Evolutionary conservation across 2,113 vertebrate genomes (phyloP).

Genomic region (Paraplagusia blochii): DNA sequence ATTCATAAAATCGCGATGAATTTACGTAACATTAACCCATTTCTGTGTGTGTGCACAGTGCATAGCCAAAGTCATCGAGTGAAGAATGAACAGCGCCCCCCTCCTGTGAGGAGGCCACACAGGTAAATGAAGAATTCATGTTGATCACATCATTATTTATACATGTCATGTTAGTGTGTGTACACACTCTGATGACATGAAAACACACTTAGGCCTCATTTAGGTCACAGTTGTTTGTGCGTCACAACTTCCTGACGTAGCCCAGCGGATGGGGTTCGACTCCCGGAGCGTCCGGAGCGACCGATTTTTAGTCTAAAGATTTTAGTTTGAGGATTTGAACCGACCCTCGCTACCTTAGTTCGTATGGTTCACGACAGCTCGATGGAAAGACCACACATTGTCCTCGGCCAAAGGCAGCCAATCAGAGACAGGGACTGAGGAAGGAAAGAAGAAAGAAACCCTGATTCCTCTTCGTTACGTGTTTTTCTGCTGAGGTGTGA

Average conservation of each 20-base stretch:
- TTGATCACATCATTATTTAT: conserved; percentile 27
- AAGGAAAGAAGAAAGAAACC: no score
- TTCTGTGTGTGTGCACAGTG: no score
- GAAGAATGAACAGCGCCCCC: not conserved
- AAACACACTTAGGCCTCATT: conserved; percentile 6
- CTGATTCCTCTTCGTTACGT: no score
- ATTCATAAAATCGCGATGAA: no score
- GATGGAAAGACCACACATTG: conserved; percentile 18
- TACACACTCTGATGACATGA: conserved; percentile 22
- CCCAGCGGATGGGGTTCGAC: not conserved
- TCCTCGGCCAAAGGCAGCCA: conserved; percentile 45
- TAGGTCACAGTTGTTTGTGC: conserved; percentile 26
- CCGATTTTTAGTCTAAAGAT: conserved; percentile 15
- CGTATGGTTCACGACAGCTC: conserved; percentile 8
- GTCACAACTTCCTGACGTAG: not conserved
- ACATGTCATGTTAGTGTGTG: conserved; percentile 16
- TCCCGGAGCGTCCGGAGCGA: not conserved
- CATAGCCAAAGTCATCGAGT: not conserved
- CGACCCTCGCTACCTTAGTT: conserved; percentile 6
- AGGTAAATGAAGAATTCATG: not conserved
- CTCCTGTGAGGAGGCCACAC: no score
- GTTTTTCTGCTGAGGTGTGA: no score
- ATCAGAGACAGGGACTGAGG: conserved; percentile 42
- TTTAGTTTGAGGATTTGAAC: conserved; percentile 16
- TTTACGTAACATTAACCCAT: no score